Evolutionary conservation across 2,888 invertebrate species (phyloP), one percentile per base, ranked within the genome.

Genomic region (Melolontha melolontha): DNA sequence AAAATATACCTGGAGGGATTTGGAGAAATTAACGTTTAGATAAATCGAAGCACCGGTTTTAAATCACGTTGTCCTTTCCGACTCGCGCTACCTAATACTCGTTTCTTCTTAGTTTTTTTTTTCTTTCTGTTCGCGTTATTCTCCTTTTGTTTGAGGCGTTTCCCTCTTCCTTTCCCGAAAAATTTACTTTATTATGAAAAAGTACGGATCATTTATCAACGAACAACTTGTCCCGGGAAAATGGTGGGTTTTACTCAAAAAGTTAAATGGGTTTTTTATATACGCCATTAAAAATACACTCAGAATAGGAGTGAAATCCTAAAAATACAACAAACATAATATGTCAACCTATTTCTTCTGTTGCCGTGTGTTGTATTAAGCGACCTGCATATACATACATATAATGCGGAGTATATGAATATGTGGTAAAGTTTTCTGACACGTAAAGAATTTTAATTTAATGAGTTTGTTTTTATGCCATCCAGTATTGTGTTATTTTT

Each of bases 241-340:
- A 59, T 59, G 44, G 59, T 59, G 44, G 59, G 59, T 47, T 59
- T 59, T 59, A 59, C 47, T 59, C 59, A 59, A 59, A 59, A 59
- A 59, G 59, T 59, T 59, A 59, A 59, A 59, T 59, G 59, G 59
- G 59, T 59, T 59, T 59, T 59, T 59, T 59, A 59, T 59, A 59
- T 59, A 59, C 59, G 59, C 59, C 47, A 59, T 59, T 59, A 59
- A 59, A 59, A 59, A 59, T 59, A 59, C 59, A 34, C 59, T 34
- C 44, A 44, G 59, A 59, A 44, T 50, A 50, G 27, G 44, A 59
- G 44, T 34, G 44, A 59, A 27, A 59, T 14, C 41, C 59, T 59
- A 59, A 59, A 59, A 59, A 59, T 59, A 59, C 59, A 59, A 59
- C 59, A 59, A 59, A 59, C 59, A 59, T 59, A 59, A 59, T 59